Conservation (phyloP, 2,113 vertebrate genomes). For the Hydropotes inermis region DNA sequence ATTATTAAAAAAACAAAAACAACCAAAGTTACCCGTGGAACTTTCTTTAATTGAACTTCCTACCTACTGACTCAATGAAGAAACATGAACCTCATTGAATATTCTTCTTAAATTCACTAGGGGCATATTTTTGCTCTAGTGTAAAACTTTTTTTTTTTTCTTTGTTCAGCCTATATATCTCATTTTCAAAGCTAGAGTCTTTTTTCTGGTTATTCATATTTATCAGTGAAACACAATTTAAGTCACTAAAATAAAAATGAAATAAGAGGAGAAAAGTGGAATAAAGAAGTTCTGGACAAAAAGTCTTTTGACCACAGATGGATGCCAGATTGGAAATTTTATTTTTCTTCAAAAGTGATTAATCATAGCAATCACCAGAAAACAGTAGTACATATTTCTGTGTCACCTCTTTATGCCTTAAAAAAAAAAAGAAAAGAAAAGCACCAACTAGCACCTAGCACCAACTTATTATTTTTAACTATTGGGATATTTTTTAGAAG, state of each 20-base stretch:
- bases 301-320: background rate
- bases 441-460: background rate
- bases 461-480: background rate
- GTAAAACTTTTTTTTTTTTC: background rate
- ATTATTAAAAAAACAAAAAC: background rate
- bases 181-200: background rate
- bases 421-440: background rate
- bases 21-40: background rate
- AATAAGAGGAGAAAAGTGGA: slow-evolving; percentile 3
- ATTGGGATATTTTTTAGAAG: background rate
- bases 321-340: background rate
- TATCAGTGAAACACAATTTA: slow-evolving; percentile 33
- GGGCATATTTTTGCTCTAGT: background rate
- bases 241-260: slow-evolving; percentile 41
- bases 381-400: background rate
- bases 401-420: background rate
- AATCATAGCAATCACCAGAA: background rate
- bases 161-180: background rate
- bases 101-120: slow-evolving; percentile 1
- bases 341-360: slow-evolving; percentile 40
- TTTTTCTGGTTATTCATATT: slow-evolving; percentile 29
- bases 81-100: slow-evolving; percentile 9
- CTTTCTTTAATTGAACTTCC: background rate
- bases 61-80: background rate
- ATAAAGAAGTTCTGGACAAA: background rate